Evolutionary conservation across 2,797 vertebrate genomes (phyloP).

Genomic region (Propithecus perrieri): DNA sequence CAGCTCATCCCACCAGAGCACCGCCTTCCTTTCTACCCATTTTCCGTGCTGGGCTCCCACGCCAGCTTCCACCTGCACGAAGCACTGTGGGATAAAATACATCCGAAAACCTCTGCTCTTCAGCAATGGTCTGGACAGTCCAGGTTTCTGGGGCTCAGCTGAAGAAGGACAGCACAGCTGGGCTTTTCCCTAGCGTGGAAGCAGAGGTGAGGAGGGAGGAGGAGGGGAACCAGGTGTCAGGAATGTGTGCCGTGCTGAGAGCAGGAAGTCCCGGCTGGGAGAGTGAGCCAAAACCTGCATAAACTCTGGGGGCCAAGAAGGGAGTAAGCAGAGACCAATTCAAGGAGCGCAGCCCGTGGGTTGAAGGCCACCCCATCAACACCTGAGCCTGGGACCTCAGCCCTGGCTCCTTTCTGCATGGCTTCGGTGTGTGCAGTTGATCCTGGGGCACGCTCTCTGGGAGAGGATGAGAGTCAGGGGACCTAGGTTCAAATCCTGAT

Average conservation of each 20-base stretch:
- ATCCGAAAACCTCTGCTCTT: background rate
- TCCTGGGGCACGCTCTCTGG: too few species aligned
- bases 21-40: rapidly evolving
- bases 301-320: background rate
- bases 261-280: too few species aligned
- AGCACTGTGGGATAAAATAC: background rate
- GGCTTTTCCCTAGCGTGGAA: background rate
- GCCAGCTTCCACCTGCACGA: background rate
- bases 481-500: background rate
- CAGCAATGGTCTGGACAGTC: too few species aligned
- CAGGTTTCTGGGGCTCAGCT: background rate
- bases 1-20: background rate
- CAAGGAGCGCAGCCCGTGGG: background rate
- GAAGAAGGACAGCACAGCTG: background rate
- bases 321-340: background rate
- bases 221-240: background rate
- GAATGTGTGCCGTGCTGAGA: background rate
- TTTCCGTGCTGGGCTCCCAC: background rate
- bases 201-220: background rate
- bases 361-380: background rate
- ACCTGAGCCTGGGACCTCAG: rapidly evolving
- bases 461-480: background rate
- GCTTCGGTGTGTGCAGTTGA: background rate
- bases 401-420: background rate
- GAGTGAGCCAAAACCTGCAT: background rate